These are phyloP conservation scores for Palaemon carinicauda DNA, from an alignment of 1,140 invertebrate species.

Conservation along the genomic window DNA sequence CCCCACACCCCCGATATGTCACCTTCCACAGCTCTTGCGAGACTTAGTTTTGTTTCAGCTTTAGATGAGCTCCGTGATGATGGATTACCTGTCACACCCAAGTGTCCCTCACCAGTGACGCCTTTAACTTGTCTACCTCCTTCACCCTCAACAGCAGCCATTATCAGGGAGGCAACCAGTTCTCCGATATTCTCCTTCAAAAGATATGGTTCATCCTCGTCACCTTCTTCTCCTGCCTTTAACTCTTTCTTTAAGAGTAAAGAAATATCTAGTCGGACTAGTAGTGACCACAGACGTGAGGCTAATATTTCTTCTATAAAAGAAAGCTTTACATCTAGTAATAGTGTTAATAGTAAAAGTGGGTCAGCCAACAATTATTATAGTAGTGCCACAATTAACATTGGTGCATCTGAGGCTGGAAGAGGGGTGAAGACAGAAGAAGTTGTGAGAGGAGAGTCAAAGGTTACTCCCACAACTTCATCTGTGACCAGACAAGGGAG, in stretches of 20 bases:
- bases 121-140: conserved; percentile 44
- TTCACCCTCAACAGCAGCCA: conserved; percentile 50
- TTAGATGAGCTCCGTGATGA: conserved; percentile 60
- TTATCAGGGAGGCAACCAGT: conserved; percentile 46
- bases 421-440: not conserved
- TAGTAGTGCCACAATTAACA: conserved; percentile 38
- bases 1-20: conserved; percentile 61
- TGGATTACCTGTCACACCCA: conserved; percentile 37
- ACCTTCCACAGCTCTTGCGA: conserved; percentile 65
- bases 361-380: conserved; percentile 35
- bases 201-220: conserved; percentile 47
- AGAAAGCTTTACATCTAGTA: conserved; percentile 39
- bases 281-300: conserved; percentile 34
- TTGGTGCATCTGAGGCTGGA: conserved; percentile 6
- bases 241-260: conserved; percentile 29
- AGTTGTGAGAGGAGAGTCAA: not conserved
- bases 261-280: conserved; percentile 44
- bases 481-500: not conserved
- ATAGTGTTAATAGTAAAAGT: conserved; percentile 38
- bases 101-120: conserved; percentile 21
- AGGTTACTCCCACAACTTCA: not conserved
- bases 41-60: conserved; percentile 64
- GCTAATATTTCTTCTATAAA: conserved; percentile 30
- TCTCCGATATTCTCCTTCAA: conserved; percentile 48
- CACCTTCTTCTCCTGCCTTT: conserved; percentile 26